These are phyloP conservation scores for Mycalesis mineus DNA, from an alignment of 2,888 invertebrate species.

Conservation along the genomic window DNA sequence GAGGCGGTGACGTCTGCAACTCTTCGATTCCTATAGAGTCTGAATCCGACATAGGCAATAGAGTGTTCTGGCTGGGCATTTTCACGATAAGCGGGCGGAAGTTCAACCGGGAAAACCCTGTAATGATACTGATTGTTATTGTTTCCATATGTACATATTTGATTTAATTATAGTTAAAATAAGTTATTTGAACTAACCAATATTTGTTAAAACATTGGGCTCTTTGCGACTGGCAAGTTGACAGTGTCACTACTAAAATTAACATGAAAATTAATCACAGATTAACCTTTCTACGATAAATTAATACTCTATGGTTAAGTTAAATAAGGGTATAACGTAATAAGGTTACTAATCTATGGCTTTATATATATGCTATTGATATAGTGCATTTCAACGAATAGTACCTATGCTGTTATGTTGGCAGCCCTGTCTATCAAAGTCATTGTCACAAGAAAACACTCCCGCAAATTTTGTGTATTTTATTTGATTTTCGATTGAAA, in stretches of 20 bases:
- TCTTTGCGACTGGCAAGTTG: conserved; percentile 7
- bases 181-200: neutral
- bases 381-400: too few relatives aligned
- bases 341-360: too few relatives aligned
- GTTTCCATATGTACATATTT: neutral
- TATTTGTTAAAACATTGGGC: neutral
- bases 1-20: conserved; percentile 55
- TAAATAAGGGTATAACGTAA: too few relatives aligned
- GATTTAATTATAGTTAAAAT: neutral
- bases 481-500: too few relatives aligned
- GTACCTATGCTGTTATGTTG: too few relatives aligned
- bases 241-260: neutral
- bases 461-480: too few relatives aligned
- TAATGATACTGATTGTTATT: neutral
- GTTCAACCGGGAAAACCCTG: conserved; percentile 39
- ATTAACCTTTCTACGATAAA: too few relatives aligned
- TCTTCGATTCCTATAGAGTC: conserved; percentile 54
- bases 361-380: too few relatives aligned
- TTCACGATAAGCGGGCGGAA: conserved; percentile 57
- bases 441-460: too few relatives aligned
- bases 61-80: conserved; percentile 51
- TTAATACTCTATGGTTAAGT: too few relatives aligned
- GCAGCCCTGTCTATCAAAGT: too few relatives aligned
- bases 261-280: too few relatives aligned
- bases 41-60: conserved; percentile 38